phyloP scores from a whole-genome alignment of 1,140 invertebrate genomes.

The Ephestia elutella region DNA sequence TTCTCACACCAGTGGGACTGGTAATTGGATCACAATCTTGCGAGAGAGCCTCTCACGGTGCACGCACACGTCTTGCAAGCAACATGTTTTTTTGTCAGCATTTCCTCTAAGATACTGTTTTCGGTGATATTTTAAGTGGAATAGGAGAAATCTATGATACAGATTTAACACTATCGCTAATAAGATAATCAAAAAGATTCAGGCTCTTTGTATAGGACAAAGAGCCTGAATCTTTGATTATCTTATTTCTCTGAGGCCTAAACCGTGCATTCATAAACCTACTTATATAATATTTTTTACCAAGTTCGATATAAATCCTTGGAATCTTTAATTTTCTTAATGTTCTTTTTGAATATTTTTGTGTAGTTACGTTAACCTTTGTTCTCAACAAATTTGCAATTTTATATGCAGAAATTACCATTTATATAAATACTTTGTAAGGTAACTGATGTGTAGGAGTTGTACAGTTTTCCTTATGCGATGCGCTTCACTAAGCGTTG shows the following conservation, averaged over 20 bases:
- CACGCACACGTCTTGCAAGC: no score
- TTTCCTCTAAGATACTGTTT: slow-evolving; percentile 6
- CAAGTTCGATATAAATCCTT: no score
- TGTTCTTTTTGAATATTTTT: neutral
- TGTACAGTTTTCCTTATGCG: slow-evolving; percentile 29
- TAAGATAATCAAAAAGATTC: no score
- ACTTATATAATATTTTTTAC: no score
- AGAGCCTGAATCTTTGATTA: no score
- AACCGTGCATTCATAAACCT: no score
- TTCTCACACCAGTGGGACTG: slow-evolving; percentile 5
- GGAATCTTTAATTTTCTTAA: no score
- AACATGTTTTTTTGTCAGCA: slow-evolving; percentile 3
- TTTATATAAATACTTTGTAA: neutral
- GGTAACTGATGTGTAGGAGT: slow-evolving; percentile 20
- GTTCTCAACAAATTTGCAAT: neutral
- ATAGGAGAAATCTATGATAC: no score
- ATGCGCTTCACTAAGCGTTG: slow-evolving; percentile 21
- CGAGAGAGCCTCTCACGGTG: slow-evolving; percentile 56
- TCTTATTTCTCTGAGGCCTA: no score
- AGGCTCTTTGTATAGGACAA: no score
- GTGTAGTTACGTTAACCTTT: no score
- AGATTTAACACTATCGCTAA: no score
- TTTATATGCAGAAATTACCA: neutral
- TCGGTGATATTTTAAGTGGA: neutral
- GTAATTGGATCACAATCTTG: slow-evolving; percentile 50